Conservation (phyloP, 2,888 invertebrate genomes). For the Tipula helvola region DNA sequence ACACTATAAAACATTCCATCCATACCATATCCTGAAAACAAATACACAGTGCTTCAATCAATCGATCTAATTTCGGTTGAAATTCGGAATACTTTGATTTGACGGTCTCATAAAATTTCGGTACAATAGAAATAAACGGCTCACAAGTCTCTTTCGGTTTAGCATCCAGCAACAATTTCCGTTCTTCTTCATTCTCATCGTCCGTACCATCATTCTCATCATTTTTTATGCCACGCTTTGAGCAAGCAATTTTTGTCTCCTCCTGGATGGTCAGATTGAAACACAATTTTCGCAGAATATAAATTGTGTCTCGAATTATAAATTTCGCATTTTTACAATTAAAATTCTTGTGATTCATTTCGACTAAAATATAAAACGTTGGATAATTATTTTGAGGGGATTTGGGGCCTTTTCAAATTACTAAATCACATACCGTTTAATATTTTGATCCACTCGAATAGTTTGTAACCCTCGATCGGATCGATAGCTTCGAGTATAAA, state of each 20-base stretch:
- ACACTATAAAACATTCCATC: not conserved
- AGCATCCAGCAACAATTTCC: not conserved
- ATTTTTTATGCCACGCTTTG: not conserved
- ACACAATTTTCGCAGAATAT: not conserved
- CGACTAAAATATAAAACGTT: not conserved
- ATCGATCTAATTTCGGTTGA: not conserved
- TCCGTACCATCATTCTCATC: not conserved
- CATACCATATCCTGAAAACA: slow-evolving; percentile 7
- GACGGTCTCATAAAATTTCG: not conserved
- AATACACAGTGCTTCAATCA: not conserved
- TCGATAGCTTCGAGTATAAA: not conserved
- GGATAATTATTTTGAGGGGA: not conserved
- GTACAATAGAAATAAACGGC: not conserved
- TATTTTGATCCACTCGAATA: slow-evolving; percentile 6
- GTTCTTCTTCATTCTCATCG: slow-evolving; percentile 4
- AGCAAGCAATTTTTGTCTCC: not conserved
- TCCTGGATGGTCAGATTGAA: not conserved
- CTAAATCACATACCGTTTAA: not conserved
- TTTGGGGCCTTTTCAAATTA: no score
- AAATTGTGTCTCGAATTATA: not conserved
- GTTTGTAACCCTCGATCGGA: not conserved
- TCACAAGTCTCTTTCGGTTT: not conserved
- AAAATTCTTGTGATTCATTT: not conserved
- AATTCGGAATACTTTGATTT: not conserved
- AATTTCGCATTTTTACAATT: not conserved